phyloP scores from a whole-genome alignment of 1,140 invertebrate species.

The Drosophila grimshawi region DNA sequence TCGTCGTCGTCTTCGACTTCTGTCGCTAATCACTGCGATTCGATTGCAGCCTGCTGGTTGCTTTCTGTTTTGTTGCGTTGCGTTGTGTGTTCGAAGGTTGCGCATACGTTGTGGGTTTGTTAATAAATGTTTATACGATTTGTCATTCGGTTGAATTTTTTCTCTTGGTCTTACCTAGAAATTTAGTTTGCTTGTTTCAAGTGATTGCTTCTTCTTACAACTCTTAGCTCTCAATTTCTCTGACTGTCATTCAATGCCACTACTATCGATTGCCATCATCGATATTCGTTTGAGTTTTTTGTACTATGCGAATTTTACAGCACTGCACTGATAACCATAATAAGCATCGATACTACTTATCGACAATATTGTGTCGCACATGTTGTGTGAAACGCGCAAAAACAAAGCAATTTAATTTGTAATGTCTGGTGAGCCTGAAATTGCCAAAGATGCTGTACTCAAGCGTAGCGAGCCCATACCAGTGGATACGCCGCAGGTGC shows the following conservation, averaged over 20 bases:
- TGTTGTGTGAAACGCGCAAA: slow-evolving; percentile 41
- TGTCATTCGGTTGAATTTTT: slow-evolving; percentile 3
- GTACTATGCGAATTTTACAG: neutral
- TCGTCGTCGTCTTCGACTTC: slow-evolving; percentile 42
- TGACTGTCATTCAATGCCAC: slow-evolving; percentile 33
- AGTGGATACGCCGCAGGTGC: slow-evolving; percentile 87
- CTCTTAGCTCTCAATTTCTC: slow-evolving; percentile 38
- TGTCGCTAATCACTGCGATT: slow-evolving; percentile 13
- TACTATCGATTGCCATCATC: slow-evolving; percentile 12
- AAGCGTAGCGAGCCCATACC: slow-evolving; percentile 87
- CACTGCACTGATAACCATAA: neutral
- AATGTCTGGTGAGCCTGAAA: slow-evolving; percentile 85
- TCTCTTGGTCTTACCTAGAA: slow-evolving; percentile 38
- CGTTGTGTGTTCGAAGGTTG: neutral
- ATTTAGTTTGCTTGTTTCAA: slow-evolving; percentile 45
- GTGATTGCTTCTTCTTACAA: slow-evolving; percentile 36
- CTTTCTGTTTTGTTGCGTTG: slow-evolving; percentile 1
- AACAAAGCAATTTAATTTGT: slow-evolving; percentile 33
- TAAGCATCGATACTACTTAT: neutral
- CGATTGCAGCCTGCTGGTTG: slow-evolving; percentile 18
- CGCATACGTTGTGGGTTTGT: slow-evolving; percentile 19
- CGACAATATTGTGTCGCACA: slow-evolving; percentile 34
- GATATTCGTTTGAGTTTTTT: neutral
- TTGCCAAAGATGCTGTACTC: slow-evolving; percentile 88
- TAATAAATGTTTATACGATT: slow-evolving; percentile 13